These are phyloP conservation scores for Stegostoma tigrinum DNA, from an alignment of 2,113 vertebrate species.

Conservation along the genomic window DNA sequence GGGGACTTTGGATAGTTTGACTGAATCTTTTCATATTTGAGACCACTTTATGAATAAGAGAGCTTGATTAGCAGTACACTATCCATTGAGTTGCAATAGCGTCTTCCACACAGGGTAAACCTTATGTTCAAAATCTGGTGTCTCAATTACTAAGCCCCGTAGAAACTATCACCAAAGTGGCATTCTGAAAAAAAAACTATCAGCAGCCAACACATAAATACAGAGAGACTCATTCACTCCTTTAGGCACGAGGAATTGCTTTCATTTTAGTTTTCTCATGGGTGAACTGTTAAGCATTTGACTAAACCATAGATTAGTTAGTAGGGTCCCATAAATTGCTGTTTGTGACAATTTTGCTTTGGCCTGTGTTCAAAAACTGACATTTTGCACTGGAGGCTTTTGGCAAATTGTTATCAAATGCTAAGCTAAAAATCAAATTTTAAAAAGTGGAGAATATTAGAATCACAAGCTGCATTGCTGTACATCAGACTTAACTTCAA, in stretches of 20 bases:
- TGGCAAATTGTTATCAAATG: slow-evolving; percentile 24
- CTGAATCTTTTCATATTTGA: too few relatives aligned
- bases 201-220: neutral
- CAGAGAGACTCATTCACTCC: too few relatives aligned
- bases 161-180: neutral
- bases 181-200: neutral
- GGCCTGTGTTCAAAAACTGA: neutral
- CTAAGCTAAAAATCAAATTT: slow-evolving; percentile 20
- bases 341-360: neutral
- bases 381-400: neutral
- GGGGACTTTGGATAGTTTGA: too few relatives aligned
- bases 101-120: neutral
- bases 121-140: neutral
- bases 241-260: neutral
- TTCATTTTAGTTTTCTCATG: neutral
- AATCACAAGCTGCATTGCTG: slow-evolving; percentile 25
- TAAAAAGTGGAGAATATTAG: slow-evolving; percentile 3
- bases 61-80: too few relatives aligned
- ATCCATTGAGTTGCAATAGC: neutral
- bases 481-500: slow-evolving; percentile 32
- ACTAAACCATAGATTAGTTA: neutral
- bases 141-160: neutral
- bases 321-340: neutral
- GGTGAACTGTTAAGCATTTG: neutral
- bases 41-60: too few relatives aligned